Evolutionary conservation across 2,888 invertebrate species (phyloP).

Genomic region (Branchinecta sandiegonensis): DNA sequence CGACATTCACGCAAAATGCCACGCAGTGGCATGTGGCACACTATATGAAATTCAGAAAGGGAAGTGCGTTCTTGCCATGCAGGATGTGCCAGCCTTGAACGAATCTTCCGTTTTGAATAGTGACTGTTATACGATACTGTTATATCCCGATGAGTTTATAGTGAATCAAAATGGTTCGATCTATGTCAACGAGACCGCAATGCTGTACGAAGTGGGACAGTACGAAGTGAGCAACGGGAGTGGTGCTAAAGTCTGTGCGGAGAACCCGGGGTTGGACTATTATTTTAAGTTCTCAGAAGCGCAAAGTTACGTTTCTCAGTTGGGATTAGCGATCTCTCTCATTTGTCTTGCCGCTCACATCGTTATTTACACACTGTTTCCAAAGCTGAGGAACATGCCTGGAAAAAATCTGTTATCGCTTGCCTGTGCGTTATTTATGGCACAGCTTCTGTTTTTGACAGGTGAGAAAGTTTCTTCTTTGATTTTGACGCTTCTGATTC

Average conservation of each 20-base stretch:
- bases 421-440: constrained; percentile 33
- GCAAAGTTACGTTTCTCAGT: constrained; percentile 31
- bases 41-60: constrained; percentile 14
- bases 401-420: constrained; percentile 36
- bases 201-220: constrained; percentile 21
- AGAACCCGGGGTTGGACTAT: background rate
- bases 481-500: too few species aligned
- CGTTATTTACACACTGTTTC: constrained; percentile 31
- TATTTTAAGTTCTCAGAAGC: constrained; percentile 27
- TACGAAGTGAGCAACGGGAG: constrained; percentile 18
- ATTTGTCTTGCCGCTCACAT: constrained; percentile 33
- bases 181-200: constrained; percentile 27
- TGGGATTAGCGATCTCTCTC: constrained; percentile 33
- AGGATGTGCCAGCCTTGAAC: background rate
- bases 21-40: constrained; percentile 26
- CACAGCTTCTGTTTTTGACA: constrained; percentile 33
- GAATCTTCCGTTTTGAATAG: constrained; percentile 16
- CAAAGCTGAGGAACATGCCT: constrained; percentile 34
- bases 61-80: constrained; percentile 12
- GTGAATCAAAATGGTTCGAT: constrained; percentile 26
- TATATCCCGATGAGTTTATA: constrained; percentile 23
- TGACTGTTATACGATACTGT: constrained; percentile 12
- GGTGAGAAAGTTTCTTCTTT: constrained; percentile 11
- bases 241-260: constrained; percentile 22
- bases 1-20: constrained; percentile 29